Base-by-base conservation (phyloP, 30 jellyfish, hydroid and myxozoan genomes). In the Turritopsis dohrnii region DNA sequence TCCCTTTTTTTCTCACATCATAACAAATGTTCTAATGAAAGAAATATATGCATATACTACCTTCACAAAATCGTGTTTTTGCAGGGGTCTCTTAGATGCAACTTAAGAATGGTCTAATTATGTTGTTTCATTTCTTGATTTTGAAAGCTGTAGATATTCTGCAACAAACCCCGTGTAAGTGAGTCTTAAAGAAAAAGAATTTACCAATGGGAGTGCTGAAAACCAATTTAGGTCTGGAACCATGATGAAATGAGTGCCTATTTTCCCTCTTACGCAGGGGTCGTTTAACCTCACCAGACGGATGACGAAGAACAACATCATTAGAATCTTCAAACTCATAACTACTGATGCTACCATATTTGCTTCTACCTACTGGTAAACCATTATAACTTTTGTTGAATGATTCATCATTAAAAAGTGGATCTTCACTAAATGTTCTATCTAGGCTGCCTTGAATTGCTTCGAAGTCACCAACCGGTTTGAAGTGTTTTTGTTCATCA, bases 371-470 rank as follows among this genome's bases (percentile, higher is more conserved):
- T n/a, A n/a, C 60, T 41, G 60, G 60, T 13, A 41, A 5, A 41
- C 13, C 60, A 41, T 41, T 41, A 13, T 41, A 41, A 41, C 60
- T 41, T 41, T 13, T 41, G 60, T 41, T 41, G 60, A 41, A 41
- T 5, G 60, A 41, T 41, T 41, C 60, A 41, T 41, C 60, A 41
- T 3, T 41, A 13, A 41, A 3, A 3, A 41, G 60, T 41, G 5
- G 60, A 13, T 69, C 77, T 69, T 69, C 77, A 69, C 77, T n/a
- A 21, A 69, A 69, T 0, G 77, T 69, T 69, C 30, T 69, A n/a
- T 69, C 77, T n/a, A 69, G 77, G 19, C 77, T 69, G 9, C 77
- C 77, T 69, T 69, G 77, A 1, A 69, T 69, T 19, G 77, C 77
- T 69, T 69, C 77, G 77, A n/a, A 69, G 19, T 69, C 77, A 7